phyloP scores from a whole-genome alignment of 2,113 vertebrate species.

The Eupsittula cactorum region DNA sequence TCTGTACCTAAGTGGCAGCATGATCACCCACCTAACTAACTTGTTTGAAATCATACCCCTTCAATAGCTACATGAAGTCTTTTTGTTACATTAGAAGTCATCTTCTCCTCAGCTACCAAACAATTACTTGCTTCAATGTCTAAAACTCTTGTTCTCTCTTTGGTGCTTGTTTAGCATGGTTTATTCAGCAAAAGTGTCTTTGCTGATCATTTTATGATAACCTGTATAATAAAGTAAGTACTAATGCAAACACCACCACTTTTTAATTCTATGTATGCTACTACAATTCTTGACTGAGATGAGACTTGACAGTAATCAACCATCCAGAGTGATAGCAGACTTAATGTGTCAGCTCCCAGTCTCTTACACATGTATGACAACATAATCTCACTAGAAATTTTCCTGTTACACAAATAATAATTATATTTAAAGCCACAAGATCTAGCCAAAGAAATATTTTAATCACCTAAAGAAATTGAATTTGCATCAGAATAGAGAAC shows the following conservation, averaged over 20 bases:
- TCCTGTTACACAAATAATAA: not conserved
- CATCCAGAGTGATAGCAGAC: not conserved
- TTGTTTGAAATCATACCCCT: not conserved
- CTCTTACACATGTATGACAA: not conserved
- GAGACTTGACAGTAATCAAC: not conserved
- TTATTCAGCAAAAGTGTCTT: not conserved
- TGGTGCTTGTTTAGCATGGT: not conserved
- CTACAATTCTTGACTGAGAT: not conserved
- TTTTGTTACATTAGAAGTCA: not conserved
- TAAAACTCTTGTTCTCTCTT: not conserved
- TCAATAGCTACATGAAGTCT: not conserved
- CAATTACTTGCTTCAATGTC: not conserved
- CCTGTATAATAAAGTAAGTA: not conserved
- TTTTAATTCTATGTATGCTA: not conserved
- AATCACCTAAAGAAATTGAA: not conserved
- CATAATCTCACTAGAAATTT: not conserved
- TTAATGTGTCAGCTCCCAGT: not conserved
- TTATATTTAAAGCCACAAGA: not conserved
- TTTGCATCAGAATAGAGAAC: not conserved
- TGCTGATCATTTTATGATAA: not conserved
- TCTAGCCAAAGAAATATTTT: not conserved
- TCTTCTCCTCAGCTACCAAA: not conserved
- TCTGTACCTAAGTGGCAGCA: not conserved
- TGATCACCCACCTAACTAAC: not conserved
- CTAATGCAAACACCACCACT: not conserved